Conservation (phyloP, 2,113 vertebrate genomes). For the Cercopithecus mona region DNA sequence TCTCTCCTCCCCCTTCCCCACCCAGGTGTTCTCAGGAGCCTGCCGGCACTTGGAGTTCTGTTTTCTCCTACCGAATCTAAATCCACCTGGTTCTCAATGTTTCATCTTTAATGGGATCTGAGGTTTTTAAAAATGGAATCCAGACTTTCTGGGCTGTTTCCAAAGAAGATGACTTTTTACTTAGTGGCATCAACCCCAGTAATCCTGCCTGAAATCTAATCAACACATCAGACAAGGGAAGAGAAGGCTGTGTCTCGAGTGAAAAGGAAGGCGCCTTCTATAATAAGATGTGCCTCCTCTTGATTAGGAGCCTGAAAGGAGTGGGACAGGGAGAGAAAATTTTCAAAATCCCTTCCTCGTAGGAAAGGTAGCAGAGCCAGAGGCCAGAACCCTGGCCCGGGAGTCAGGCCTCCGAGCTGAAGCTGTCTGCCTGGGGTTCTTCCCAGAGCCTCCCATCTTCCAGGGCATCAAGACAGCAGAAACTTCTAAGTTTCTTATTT, state of each 20-base stretch:
- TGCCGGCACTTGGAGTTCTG: neutral
- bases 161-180: constrained; percentile 67
- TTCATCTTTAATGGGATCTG: constrained; percentile 71
- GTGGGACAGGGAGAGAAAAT: neutral
- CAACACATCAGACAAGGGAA: constrained; percentile 56
- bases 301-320: neutral
- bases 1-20: fast-evolving
- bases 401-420: neutral
- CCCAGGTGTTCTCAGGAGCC: neutral
- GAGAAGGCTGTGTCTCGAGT: constrained; percentile 32
- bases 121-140: constrained; percentile 64
- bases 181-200: constrained; percentile 64
- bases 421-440: neutral
- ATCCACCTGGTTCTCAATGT: constrained; percentile 55
- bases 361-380: neutral
- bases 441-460: neutral
- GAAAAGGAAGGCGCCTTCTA: constrained; percentile 6
- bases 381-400: neutral
- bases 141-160: constrained; percentile 63
- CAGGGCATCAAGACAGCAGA: neutral
- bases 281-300: neutral
- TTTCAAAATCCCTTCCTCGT: neutral
- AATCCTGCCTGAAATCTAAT: constrained; percentile 75
- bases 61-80: constrained; percentile 16
- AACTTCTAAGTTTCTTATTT: neutral